A percentile compares a stretch with the other conserved stretches of the same genome.
These are phyloP conservation scores for Elaphurus davidianus DNA, from an alignment of 2,113 vertebrate species.

Conservation along the genomic window DNA sequence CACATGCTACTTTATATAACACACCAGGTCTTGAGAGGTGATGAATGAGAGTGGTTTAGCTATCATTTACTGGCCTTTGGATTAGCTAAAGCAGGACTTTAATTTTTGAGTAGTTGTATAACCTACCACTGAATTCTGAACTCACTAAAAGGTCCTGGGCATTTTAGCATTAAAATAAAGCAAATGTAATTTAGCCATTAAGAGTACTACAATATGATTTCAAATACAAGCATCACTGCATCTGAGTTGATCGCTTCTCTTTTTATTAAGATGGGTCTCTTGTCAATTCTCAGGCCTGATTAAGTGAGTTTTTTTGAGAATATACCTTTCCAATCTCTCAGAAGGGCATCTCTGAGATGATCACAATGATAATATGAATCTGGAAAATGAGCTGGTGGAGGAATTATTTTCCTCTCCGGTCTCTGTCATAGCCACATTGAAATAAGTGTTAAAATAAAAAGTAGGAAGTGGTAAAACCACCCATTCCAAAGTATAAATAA, in stretches of 20 bases:
- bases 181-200: slow-evolving; percentile 37
- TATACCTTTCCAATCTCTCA: neutral
- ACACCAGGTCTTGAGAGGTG: neutral
- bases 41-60: slow-evolving; percentile 15
- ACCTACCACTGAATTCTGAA: slow-evolving; percentile 32
- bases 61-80: neutral
- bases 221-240: neutral
- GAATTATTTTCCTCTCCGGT: neutral
- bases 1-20: neutral
- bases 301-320: neutral
- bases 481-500: neutral
- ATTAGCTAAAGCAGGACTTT: slow-evolving; percentile 31
- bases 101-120: slow-evolving; percentile 40
- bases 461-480: neutral
- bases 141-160: neutral
- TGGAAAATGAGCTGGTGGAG: neutral
- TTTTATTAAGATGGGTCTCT: neutral
- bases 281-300: neutral
- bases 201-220: neutral
- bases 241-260: neutral
- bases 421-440: neutral
- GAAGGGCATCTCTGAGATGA: neutral
- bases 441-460: neutral
- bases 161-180: neutral
- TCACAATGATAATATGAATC: neutral